phyloP scores from a whole-genome alignment of 2,888 invertebrate genomes.

The Paralinhomoeus sp. region DNA sequence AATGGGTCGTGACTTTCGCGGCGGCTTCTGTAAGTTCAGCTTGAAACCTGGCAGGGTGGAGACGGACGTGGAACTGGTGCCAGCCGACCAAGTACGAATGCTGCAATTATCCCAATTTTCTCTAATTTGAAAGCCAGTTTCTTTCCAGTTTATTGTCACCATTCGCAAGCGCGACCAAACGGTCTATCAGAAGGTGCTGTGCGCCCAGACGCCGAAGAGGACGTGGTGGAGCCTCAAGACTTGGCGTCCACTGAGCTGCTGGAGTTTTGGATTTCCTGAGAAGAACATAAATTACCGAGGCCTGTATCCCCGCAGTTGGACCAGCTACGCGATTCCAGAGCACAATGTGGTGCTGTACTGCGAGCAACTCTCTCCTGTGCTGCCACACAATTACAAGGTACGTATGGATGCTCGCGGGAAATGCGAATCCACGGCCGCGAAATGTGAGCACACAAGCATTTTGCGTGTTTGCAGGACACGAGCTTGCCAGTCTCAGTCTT shows the following conservation, averaged over 20 bases:
- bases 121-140: no score
- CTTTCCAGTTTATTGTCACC: conserved; percentile 66
- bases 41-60: conserved; percentile 68
- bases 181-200: conserved; percentile 23
- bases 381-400: conserved; percentile 75
- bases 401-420: conserved; percentile 11
- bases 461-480: conserved; percentile 41
- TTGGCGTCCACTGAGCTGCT: conserved; percentile 9
- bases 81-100: conserved; percentile 2
- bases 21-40: conserved; percentile 69
- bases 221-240: conserved; percentile 4
- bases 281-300: conserved; percentile 34
- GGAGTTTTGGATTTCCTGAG: conserved; percentile 14
- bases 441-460: not conserved
- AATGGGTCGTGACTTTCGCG: conserved; percentile 65
- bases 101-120: no score
- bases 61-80: conserved; percentile 38
- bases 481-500: conserved; percentile 67
- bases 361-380: conserved; percentile 69
- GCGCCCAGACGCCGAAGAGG: conserved; percentile 8
- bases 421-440: no score
- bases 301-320: conserved; percentile 76
- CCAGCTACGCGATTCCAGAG: conserved; percentile 57
- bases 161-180: conserved; percentile 34
- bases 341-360: conserved; percentile 53